Base-by-base conservation (phyloP, 2,113 vertebrate species). In the Corythornis madagascariensis region DNA sequence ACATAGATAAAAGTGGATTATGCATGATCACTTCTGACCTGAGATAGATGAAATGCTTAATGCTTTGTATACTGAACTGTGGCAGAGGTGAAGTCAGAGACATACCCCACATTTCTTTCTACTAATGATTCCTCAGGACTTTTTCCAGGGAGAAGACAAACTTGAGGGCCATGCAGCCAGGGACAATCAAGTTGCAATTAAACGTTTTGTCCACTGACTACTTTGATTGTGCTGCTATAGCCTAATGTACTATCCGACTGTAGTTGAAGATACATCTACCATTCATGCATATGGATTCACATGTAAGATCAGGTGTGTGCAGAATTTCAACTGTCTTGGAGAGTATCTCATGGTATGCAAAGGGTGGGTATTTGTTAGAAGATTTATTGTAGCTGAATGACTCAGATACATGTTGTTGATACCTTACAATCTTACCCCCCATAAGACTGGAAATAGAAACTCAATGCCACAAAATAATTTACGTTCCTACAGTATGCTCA, bases 321-420 rank as follows among this genome's bases (percentile, higher is more conserved):
- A 38, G 47, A 64, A 69, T 92, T 96, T 92, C 93, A 95, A 31
- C 57, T 89, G 81, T 47, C 91, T 65, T 63, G 29, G 28, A 92
- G 70, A 69, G 2, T 66, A 87, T 57, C 89, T 86, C 43, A 65
- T 69, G 60, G 53, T 78, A 70, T 75, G 85, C 81, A 89, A 80
- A 76, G 69, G 72, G 79, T 93, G 69, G 53, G 52, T 93, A 85
- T 75, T 80, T 83, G 75, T 80, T 83, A 79, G 43, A 60, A 83
- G 78, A 89, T 88, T 94, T 88, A 92, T 88, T 91, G 89, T 75
- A 93, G 61, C 40, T 94, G 69, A 92, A 83, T 91, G 84, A 96
- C 71, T 95, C 82, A 92, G 76, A 92, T 83, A 72, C 31, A 66
- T 9, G 33, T 50, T 83, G 84, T 50, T 95, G 83, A 90, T 96